A percentile compares a stretch with the other conserved stretches of the same genome.
These are phyloP conservation scores for Pterocles gutturalis DNA, from an alignment of 2,113 vertebrate genomes.

Conservation along the genomic window DNA sequence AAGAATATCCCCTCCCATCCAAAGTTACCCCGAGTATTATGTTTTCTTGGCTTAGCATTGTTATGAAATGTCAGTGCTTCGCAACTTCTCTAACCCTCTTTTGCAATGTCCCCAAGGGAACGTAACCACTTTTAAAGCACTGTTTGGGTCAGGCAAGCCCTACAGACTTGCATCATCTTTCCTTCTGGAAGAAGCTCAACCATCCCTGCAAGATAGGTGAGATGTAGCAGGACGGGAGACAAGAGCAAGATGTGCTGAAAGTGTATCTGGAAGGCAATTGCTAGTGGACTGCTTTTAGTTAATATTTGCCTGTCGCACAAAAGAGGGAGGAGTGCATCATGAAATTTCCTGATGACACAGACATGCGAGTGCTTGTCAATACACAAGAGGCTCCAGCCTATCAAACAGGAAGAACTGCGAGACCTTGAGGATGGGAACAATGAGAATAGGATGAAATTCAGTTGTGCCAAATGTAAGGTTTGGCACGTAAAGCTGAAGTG, in stretches of 20 bases:
- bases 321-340: conserved; percentile 26
- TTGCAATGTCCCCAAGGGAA: conserved; percentile 19
- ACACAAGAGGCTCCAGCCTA: conserved; percentile 20
- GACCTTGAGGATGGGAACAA: conserved; percentile 58
- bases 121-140: not conserved
- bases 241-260: not conserved
- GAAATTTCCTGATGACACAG: conserved; percentile 64
- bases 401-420: conserved; percentile 52
- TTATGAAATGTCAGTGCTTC: conserved; percentile 38
- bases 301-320: conserved; percentile 29
- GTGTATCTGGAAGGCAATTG: not conserved
- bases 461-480: conserved; percentile 9
- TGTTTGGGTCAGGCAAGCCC: not conserved
- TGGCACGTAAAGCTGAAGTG: conserved; percentile 34
- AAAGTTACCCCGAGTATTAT: conserved; percentile 9
- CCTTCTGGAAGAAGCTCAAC: not conserved
- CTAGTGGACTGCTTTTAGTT: not conserved
- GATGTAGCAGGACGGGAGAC: not conserved
- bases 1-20: not conserved
- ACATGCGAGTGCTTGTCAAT: conserved; percentile 4
- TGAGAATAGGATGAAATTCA: conserved; percentile 18
- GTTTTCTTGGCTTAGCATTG: conserved; percentile 48
- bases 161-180: not conserved
- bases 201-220: not conserved
- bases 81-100: conserved; percentile 14